Evolutionary conservation across 2,797 vertebrate genomes (phyloP).

Genomic region (Mormyrus proboscirostris): DNA sequence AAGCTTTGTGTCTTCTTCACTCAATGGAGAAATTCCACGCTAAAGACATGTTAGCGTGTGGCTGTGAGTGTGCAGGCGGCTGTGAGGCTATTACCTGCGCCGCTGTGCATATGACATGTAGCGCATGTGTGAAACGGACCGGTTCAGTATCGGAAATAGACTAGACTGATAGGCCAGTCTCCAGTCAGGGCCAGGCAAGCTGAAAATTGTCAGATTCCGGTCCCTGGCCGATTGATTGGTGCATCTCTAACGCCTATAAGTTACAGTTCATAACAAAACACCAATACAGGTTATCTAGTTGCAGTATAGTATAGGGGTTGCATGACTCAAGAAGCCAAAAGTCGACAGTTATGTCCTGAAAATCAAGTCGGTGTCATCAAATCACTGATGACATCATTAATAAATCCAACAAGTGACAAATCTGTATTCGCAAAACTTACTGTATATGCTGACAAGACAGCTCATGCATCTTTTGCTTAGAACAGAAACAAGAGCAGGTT

Average conservation of each 20-base stretch:
- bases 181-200: too few relatives aligned
- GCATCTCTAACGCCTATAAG: neutral
- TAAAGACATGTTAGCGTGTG: neutral
- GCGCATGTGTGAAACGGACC: too few relatives aligned
- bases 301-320: neutral
- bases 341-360: neutral
- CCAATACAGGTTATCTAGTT: neutral
- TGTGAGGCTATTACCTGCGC: too few relatives aligned
- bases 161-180: too few relatives aligned
- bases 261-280: neutral
- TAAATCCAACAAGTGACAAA: neutral
- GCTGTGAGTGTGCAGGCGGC: too few relatives aligned
- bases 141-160: neutral
- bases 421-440: neutral
- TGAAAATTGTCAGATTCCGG: neutral
- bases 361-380: neutral
- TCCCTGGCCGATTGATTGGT: neutral
- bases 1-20: neutral
- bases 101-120: too few relatives aligned
- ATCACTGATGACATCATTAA: neutral
- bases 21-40: neutral
- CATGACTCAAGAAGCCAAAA: neutral
- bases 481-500: neutral
- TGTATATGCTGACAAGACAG: neutral
- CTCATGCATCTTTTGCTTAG: neutral